Evolutionary conservation across 2,888 invertebrate genomes (phyloP).

Genomic region (Mantis religiosa): DNA sequence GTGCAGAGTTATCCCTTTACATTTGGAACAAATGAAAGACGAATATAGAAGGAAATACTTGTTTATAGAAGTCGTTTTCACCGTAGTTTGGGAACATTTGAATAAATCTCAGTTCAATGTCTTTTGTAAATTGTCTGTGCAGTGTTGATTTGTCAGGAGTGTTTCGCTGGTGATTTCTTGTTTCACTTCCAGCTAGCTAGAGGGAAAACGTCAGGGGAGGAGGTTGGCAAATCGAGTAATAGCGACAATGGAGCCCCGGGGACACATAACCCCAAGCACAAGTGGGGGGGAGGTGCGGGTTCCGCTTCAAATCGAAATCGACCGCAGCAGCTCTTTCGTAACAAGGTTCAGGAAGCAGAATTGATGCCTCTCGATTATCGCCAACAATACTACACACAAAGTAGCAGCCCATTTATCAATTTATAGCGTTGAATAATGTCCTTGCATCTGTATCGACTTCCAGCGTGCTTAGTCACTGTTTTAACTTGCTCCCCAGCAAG

Average conservation of each 20-base stretch:
- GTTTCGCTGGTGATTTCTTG: neutral
- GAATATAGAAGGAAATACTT: too few relatives aligned
- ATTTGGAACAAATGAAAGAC: too few relatives aligned
- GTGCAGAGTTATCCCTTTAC: too few relatives aligned
- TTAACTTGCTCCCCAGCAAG: too few relatives aligned
- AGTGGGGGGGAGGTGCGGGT: neutral
- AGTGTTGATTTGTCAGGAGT: neutral
- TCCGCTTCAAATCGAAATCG: conserved; percentile 1
- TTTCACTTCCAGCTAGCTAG: neutral
- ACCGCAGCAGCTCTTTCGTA: neutral
- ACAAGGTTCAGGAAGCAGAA: neutral
- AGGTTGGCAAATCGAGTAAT: conserved; percentile 10
- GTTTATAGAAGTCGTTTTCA: neutral
- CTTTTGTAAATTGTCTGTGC: neutral
- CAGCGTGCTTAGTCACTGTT: neutral
- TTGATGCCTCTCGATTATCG: neutral
- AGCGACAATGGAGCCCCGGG: conserved; percentile 33
- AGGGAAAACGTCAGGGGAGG: neutral
- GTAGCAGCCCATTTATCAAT: neutral
- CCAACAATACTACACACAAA: neutral
- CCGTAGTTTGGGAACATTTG: neutral
- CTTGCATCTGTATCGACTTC: neutral
- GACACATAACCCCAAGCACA: conserved; percentile 31
- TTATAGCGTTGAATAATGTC: neutral
- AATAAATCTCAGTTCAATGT: neutral